Evolutionary conservation across 2,113 vertebrate genomes (phyloP).

Genomic region (Fregata magnificens): DNA sequence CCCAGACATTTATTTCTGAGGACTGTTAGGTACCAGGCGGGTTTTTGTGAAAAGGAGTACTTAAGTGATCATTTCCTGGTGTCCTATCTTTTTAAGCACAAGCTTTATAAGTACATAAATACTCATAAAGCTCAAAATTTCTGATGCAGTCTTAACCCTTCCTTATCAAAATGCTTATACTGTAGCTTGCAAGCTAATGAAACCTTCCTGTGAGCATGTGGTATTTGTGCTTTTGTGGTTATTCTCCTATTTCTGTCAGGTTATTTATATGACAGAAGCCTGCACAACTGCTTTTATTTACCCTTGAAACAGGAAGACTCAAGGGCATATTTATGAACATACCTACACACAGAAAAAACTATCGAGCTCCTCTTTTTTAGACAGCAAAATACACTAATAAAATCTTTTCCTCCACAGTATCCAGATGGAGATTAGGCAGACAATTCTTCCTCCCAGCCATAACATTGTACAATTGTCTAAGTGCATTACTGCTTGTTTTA

Average conservation of each 20-base stretch:
- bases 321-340: background rate
- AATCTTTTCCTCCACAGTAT: background rate
- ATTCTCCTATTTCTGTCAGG: background rate
- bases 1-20: background rate
- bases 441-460: background rate
- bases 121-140: background rate
- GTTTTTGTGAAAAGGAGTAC: background rate
- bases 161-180: background rate
- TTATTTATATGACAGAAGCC: background rate
- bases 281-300: background rate
- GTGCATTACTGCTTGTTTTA: background rate
- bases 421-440: background rate
- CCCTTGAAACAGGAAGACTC: background rate
- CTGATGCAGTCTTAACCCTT: background rate
- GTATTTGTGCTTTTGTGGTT: background rate
- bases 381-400: background rate
- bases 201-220: background rate
- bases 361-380: background rate
- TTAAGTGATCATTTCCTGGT: background rate
- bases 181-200: background rate
- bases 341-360: background rate
- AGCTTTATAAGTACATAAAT: background rate
- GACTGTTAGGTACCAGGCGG: background rate
- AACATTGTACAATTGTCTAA: background rate
- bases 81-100: background rate